Conservation (phyloP, 2,888 invertebrate genomes). For the Autographa pulchrina region DNA sequence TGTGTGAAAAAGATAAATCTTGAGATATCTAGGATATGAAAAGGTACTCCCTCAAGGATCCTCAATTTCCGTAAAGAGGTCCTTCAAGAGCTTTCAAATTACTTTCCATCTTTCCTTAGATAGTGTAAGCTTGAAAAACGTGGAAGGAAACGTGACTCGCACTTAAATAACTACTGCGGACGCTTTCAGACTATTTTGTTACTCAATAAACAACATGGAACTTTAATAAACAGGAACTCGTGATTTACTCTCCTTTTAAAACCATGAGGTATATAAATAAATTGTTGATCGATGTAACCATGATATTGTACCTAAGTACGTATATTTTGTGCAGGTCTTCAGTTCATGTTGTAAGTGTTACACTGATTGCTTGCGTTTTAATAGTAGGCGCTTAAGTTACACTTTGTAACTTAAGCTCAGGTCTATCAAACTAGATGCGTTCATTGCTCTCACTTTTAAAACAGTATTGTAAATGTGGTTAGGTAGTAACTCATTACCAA, state of each 20-base stretch:
- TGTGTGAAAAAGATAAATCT: slow-evolving; percentile 28
- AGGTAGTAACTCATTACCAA: no score
- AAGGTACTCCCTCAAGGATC: slow-evolving; percentile 20
- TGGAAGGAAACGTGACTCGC: slow-evolving; percentile 38
- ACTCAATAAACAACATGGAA: neutral
- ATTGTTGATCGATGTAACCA: no score
- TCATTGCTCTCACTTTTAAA: no score
- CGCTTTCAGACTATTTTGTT: slow-evolving; percentile 12
- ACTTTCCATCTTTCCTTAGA: slow-evolving; percentile 17
- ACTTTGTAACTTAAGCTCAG: slow-evolving; percentile 12
- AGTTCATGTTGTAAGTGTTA: neutral
- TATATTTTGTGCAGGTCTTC: neutral
- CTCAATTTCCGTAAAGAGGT: slow-evolving; percentile 31
- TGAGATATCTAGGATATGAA: slow-evolving; percentile 23
- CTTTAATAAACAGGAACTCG: neutral
- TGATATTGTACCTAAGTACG: no score
- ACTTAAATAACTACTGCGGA: slow-evolving; percentile 18
- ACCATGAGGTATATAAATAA: neutral
- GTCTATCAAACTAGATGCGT: neutral
- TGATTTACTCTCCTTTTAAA: neutral
- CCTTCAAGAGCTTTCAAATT: slow-evolving; percentile 25
- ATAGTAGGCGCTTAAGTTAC: slow-evolving; percentile 37
- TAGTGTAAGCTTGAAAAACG: slow-evolving; percentile 27
- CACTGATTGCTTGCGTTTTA: slow-evolving; percentile 45
- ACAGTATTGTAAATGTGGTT: no score